A percentile compares a stretch with the other conserved stretches of the same genome.
Evolutionary conservation across 2,113 vertebrate genomes (phyloP).

Genomic region (Dasyprocta punctata): DNA sequence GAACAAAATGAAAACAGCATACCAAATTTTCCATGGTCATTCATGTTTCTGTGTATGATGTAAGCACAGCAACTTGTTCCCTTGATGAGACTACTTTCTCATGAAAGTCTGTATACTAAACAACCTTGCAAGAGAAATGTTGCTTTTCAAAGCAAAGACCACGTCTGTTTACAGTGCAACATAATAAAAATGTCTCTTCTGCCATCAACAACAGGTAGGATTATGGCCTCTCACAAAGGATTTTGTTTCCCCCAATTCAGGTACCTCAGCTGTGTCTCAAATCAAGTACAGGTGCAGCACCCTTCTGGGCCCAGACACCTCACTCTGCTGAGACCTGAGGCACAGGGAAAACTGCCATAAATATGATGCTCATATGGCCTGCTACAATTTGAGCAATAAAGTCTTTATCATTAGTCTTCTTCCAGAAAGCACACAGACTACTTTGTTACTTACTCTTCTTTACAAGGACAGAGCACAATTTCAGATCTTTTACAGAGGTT

Average conservation of each 20-base stretch:
- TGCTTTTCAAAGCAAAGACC: not conserved
- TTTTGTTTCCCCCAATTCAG: not conserved
- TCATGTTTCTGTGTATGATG: not conserved
- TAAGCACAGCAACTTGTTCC: not conserved
- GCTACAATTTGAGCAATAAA: not conserved
- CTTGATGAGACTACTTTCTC: not conserved
- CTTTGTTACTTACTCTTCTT: not conserved
- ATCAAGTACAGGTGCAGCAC: not conserved
- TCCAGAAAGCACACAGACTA: not conserved
- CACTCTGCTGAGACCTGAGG: not conserved
- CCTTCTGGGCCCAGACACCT: not conserved
- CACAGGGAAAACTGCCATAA: not conserved
- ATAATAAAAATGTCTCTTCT: not conserved
- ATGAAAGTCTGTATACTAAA: not conserved
- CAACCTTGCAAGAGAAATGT: not conserved
- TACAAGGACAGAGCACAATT: not conserved
- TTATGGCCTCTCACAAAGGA: not conserved
- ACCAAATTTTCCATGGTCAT: not conserved
- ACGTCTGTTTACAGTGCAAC: not conserved
- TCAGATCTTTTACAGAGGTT: not conserved
- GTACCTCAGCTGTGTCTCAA: constrained; percentile 16
- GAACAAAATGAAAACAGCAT: not conserved
- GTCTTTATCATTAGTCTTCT: not conserved
- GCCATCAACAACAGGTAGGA: not conserved
- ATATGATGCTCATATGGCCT: not conserved